Evolutionary conservation across 2,113 vertebrate genomes (phyloP).

Genomic region (Xiphophorus couchianus): DNA sequence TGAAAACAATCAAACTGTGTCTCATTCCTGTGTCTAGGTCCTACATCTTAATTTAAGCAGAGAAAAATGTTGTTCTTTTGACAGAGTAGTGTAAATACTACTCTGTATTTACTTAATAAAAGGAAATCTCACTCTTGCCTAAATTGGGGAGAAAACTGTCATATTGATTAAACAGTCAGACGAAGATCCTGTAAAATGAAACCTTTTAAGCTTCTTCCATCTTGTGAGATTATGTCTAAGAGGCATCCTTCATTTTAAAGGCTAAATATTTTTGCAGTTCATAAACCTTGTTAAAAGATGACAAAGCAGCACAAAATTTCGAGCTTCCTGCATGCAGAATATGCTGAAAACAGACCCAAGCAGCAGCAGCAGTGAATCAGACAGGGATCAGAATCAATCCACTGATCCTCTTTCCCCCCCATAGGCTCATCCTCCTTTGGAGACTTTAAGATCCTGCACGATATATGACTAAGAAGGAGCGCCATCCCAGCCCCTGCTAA

Average conservation of each 20-base stretch:
- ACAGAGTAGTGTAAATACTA: not conserved
- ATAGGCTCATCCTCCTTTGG: slow-evolving; percentile 81
- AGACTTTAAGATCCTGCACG: slow-evolving; percentile 71
- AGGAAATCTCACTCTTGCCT: not conserved
- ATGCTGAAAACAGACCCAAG: slow-evolving; percentile 8
- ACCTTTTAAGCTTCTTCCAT: not conserved
- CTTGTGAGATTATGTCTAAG: not conserved
- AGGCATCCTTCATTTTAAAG: not conserved
- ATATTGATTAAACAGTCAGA: not conserved
- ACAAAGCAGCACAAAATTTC: not conserved
- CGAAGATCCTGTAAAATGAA: not conserved
- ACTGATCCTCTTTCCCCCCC: slow-evolving; percentile 78
- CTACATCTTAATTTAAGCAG: not conserved
- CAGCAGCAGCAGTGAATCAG: slow-evolving; percentile 22
- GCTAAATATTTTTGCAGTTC: not conserved
- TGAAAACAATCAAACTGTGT: not conserved
- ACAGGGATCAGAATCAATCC: slow-evolving; percentile 68
- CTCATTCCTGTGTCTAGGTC: not conserved
- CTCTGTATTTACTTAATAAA: no score
- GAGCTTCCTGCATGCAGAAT: slow-evolving; percentile 12
- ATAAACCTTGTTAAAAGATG: not conserved
- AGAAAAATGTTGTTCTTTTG: not conserved
- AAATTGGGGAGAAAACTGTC: not conserved
- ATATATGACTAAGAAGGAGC: slow-evolving; percentile 62
- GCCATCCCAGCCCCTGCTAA: slow-evolving; percentile 32